Percentiles rank a stretch among this genome's conserved stretches.
Conservation (phyloP, 2,888 invertebrate genomes). For the Drosophila leonis region DNA sequence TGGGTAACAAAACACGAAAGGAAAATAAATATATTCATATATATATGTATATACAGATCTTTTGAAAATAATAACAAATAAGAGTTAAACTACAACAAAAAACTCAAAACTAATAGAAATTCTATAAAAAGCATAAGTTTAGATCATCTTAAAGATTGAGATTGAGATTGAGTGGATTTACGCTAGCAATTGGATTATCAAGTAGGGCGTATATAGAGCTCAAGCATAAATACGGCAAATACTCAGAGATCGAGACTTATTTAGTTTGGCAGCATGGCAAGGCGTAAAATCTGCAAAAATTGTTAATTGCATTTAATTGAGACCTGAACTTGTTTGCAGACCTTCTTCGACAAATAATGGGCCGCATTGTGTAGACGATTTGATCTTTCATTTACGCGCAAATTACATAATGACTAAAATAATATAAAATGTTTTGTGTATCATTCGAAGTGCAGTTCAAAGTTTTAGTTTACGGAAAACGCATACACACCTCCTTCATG, state of each 20-base stretch:
- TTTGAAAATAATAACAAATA: neutral
- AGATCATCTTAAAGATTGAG: neutral
- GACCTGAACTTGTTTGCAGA: slow-evolving; percentile 80
- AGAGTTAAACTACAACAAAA: neutral
- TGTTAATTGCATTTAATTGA: slow-evolving; percentile 46
- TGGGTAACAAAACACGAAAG: slow-evolving; percentile 9
- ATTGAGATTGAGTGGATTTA: neutral
- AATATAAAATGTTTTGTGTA: slow-evolving; percentile 28
- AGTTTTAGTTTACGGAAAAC: neutral
- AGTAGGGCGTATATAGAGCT: slow-evolving; percentile 25
- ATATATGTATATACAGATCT: slow-evolving; percentile 2
- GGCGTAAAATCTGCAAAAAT: slow-evolving; percentile 34
- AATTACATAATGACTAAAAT: slow-evolving; percentile 76
- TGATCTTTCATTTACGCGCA: slow-evolving; percentile 86
- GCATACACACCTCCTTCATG: slow-evolving; percentile 91
- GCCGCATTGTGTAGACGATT: slow-evolving; percentile 89
- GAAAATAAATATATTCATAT: neutral
- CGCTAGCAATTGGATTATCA: slow-evolving; percentile 5
- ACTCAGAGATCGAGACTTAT: slow-evolving; percentile 20
- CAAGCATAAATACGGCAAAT: slow-evolving; percentile 17
- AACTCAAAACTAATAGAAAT: neutral
- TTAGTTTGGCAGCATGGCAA: slow-evolving; percentile 10
- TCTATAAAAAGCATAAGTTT: neutral
- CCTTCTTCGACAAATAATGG: slow-evolving; percentile 89
- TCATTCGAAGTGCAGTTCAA: slow-evolving; percentile 1